Base-by-base conservation (phyloP, 2,797 vertebrate species). In the Geotria australis region DNA sequence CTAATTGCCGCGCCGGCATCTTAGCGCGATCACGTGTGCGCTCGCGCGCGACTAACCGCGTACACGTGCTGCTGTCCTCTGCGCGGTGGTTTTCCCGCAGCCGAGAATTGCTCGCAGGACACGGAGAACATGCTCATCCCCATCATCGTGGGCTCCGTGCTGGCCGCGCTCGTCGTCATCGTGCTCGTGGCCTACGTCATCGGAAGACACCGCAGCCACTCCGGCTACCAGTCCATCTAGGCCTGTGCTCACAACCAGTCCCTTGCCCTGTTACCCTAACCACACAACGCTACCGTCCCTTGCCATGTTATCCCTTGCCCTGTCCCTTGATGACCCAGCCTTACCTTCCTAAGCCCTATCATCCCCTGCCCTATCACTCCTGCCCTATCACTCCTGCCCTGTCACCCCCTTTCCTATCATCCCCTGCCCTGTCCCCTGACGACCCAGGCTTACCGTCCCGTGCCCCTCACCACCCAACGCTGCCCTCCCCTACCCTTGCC, bases 171-270 rank as follows among this genome's bases (percentile, higher is more conserved):
- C 3, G 86, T 98, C 63, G 74, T 93, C 38, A 73, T 94, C 11
- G 86, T 98, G 57, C 74, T 98, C 61, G 67, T 94, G 60, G 89
- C 91, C 57, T 98, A 96, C 72, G 78, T 98, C 65, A 83, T 96
- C 45, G 89, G 91, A 66, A 76, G 84, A 62, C 94, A 82, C 77
- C 78, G 85, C 70, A 94, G 86, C 70, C 88, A 96, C 5, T 84
- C 86, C 2, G 89, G 91, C 66, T 98, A 98, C 70, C 91, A 98
- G 70, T 93, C 83, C 59, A 98, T 98, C 70, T 98, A 77, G 83
- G 49, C 12, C 12, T 53, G 38, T n/a, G n/a, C n/a, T n/a, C n/a
- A n/a, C n/a, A n/a, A n/a, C n/a, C n/a, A n/a, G n/a, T n/a, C n/a
- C n/a, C n/a, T n/a, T n/a, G n/a, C n/a, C n/a, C n/a, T n/a, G n/a